These are phyloP conservation scores for Ispidina picta DNA, from an alignment of 2,797 vertebrate genomes.

Conservation along the genomic window DNA sequence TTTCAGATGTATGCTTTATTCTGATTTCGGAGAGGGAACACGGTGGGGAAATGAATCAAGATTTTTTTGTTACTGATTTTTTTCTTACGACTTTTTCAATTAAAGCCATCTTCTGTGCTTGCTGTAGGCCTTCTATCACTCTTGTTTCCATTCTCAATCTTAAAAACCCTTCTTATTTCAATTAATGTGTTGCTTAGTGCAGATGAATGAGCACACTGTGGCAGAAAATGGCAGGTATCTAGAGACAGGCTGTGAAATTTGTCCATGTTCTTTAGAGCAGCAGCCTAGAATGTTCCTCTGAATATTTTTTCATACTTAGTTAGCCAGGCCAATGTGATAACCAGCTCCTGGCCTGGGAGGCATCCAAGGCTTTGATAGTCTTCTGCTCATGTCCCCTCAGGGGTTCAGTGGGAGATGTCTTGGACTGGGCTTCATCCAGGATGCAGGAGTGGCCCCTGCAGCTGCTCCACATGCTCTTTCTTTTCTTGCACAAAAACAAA, in stretches of 20 bases:
- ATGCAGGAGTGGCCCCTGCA: fast-evolving
- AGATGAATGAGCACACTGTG: neutral
- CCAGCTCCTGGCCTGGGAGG: neutral
- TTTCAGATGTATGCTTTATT: neutral
- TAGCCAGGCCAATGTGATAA: neutral
- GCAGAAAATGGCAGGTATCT: neutral
- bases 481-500: neutral
- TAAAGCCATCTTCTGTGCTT: neutral
- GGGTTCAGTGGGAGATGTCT: neutral
- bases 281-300: neutral
- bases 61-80: neutral
- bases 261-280: neutral
- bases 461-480: neutral
- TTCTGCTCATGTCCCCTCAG: neutral
- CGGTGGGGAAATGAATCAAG: neutral
- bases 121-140: neutral
- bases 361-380: neutral
- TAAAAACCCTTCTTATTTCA: neutral
- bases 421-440: neutral
- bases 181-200: neutral
- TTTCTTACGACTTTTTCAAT: neutral
- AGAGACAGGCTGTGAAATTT: neutral
- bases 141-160: neutral
- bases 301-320: neutral
- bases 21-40: neutral